Conservation (phyloP, 2,113 vertebrate genomes). For the Helogale parvula region DNA sequence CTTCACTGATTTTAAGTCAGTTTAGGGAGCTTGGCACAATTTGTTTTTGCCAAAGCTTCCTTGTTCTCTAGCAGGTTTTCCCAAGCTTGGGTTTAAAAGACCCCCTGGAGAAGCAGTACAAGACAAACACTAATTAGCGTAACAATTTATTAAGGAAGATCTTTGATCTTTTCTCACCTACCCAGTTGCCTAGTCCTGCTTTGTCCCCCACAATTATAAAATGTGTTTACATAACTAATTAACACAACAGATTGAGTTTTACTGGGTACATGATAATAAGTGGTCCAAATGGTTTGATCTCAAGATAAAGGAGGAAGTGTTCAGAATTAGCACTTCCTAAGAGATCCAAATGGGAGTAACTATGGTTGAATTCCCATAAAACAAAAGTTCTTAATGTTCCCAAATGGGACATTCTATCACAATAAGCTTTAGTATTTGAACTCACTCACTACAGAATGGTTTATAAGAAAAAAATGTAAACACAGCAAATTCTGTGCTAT, state of each 20-base stretch:
- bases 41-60: constrained; percentile 71
- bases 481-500: constrained; percentile 59
- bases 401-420: constrained; percentile 45
- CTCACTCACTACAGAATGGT: constrained; percentile 46
- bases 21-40: constrained; percentile 58
- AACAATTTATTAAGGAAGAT: constrained; percentile 81
- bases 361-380: constrained; percentile 65
- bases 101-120: constrained; percentile 77
- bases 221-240: constrained; percentile 86
- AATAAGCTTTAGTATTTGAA: constrained; percentile 29
- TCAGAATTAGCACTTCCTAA: constrained; percentile 78
- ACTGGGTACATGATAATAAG: constrained; percentile 79
- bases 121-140: constrained; percentile 83
- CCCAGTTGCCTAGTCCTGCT: constrained; percentile 79
- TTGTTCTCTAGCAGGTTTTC: constrained; percentile 73
- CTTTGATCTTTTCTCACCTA: constrained; percentile 87
- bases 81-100: constrained; percentile 80
- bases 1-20: constrained; percentile 49
- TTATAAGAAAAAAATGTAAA: constrained; percentile 66
- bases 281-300: constrained; percentile 81
- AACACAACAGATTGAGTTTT: constrained; percentile 83
- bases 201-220: constrained; percentile 79
- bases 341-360: constrained; percentile 63
- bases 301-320: constrained; percentile 82
- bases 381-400: constrained; percentile 54